Percentiles rank a stretch among this genome's conserved stretches.
These are phyloP conservation scores for Actenoides hombroni DNA, from an alignment of 2,113 vertebrate genomes.

Conservation along the genomic window DNA sequence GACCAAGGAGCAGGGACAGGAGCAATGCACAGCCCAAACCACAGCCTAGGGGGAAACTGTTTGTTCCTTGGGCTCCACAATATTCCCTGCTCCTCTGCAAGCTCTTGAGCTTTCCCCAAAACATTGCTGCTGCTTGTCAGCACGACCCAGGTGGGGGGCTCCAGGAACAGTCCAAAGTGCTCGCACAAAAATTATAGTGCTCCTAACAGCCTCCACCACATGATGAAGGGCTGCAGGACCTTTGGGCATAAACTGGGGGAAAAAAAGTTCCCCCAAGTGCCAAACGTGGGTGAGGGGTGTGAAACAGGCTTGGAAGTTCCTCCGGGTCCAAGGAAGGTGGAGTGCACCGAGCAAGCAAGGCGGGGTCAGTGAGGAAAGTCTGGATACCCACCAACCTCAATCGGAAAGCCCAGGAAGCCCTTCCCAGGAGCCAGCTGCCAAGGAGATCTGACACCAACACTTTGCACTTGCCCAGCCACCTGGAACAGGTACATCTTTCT, in stretches of 20 bases:
- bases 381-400: neutral
- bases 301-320: neutral
- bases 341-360: neutral
- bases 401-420: neutral
- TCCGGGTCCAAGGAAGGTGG: neutral
- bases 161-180: neutral
- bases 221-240: fast-evolving
- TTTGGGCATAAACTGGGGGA: neutral
- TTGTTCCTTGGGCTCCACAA: neutral
- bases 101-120: neutral
- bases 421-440: neutral
- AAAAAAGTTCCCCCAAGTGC: neutral
- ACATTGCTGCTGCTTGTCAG: neutral
- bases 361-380: neutral
- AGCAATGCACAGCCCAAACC: neutral
- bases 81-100: neutral
- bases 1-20: neutral
- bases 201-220: neutral
- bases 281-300: fast-evolving
- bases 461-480: neutral
- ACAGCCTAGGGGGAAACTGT: fast-evolving
- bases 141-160: fast-evolving
- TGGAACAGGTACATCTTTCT: neutral
- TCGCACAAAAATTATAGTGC: fast-evolving
- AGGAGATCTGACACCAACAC: neutral